A percentile compares a stretch with the other conserved stretches of the same genome.
phyloP scores from a whole-genome alignment of 2,113 vertebrate species.

The Lagenorhynchus albirostris region DNA sequence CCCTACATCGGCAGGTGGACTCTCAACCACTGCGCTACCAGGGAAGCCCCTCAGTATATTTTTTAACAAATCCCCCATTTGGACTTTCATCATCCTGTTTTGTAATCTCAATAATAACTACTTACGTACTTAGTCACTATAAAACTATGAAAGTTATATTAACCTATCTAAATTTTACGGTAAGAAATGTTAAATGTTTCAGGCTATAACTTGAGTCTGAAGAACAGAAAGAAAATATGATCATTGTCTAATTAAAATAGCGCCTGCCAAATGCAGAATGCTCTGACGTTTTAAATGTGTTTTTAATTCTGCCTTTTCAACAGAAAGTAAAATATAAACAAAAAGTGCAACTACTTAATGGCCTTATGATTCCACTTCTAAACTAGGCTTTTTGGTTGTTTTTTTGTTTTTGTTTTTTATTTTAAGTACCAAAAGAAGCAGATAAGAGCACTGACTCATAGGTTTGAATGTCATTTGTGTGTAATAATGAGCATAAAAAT shows the following conservation, averaged over 20 bases:
- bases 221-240: slow-evolving; percentile 13
- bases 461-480: neutral
- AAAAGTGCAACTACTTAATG: neutral
- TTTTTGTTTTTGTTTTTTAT: neutral
- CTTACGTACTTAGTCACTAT: neutral
- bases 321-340: slow-evolving; percentile 28
- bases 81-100: neutral
- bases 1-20: too few species aligned
- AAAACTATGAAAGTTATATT: neutral
- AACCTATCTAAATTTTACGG: slow-evolving; percentile 15
- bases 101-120: neutral
- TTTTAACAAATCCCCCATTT: slow-evolving; percentile 26
- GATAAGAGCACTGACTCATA: neutral
- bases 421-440: slow-evolving; percentile 22
- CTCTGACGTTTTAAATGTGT: slow-evolving; percentile 14
- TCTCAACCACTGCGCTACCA: too few species aligned
- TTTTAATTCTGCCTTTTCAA: slow-evolving; percentile 43
- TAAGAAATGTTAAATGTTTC: neutral
- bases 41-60: neutral
- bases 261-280: slow-evolving; percentile 9
- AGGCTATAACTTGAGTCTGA: neutral
- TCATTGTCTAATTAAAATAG: slow-evolving; percentile 7
- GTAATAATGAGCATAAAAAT: neutral
- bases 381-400: neutral
- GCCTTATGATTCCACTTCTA: slow-evolving; percentile 11